These are phyloP conservation scores for Bradypus variegatus DNA, from an alignment of 2,797 vertebrate genomes.

Conservation along the genomic window DNA sequence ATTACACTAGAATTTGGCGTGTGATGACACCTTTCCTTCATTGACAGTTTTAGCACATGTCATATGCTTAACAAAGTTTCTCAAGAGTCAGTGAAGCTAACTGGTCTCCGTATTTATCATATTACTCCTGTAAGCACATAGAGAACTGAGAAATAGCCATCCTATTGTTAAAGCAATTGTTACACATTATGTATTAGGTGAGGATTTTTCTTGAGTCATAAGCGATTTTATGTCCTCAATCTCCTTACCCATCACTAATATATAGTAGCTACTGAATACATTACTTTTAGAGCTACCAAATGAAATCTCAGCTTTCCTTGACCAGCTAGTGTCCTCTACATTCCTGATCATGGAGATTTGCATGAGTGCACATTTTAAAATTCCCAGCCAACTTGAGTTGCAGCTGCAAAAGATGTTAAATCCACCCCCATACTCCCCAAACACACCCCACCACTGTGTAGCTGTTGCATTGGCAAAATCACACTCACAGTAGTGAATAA, in stretches of 20 bases:
- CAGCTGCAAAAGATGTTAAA: not conserved
- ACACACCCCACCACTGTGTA: not conserved
- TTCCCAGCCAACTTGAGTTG: not conserved
- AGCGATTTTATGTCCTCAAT: not conserved
- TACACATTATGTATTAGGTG: not conserved
- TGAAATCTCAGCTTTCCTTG: not conserved
- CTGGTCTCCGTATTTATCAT: rapidly evolving
- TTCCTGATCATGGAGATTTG: too few species aligned
- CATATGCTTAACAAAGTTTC: not conserved
- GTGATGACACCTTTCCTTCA: not conserved
- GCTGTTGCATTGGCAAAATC: not conserved
- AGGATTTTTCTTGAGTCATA: not conserved
- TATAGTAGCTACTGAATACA: not conserved
- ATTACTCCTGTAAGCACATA: not conserved
- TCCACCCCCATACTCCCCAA: not conserved
- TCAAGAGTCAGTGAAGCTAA: not conserved
- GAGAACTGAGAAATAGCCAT: rapidly evolving
- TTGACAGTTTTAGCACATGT: not conserved
- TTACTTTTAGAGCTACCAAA: not conserved
- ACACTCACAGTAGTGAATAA: not conserved
- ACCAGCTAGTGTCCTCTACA: not conserved
- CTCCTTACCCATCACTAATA: not conserved
- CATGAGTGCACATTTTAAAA: not conserved
- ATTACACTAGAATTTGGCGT: rapidly evolving
- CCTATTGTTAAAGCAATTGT: rapidly evolving